phyloP scores from a whole-genome alignment of 1,140 invertebrate genomes.

The Pogonus chalceus region DNA sequence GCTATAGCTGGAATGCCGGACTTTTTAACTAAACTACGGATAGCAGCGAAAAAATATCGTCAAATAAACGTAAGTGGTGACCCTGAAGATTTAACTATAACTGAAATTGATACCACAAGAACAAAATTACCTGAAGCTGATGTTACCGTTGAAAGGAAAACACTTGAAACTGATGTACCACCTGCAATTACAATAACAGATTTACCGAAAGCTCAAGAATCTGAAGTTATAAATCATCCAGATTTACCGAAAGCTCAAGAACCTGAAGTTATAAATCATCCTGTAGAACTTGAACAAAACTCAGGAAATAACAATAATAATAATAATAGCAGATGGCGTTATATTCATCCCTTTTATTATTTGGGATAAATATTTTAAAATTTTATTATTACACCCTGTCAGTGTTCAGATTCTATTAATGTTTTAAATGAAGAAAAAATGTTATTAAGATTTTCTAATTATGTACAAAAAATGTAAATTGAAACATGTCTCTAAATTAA shows the following conservation, averaged over 20 bases:
- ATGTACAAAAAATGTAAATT: neutral
- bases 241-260: too few relatives aligned
- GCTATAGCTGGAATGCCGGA: slow-evolving; percentile 40
- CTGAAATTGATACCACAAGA: too few relatives aligned
- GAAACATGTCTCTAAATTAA: neutral
- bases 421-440: neutral
- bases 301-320: too few relatives aligned
- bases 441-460: neutral
- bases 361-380: neutral
- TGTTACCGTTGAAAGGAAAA: too few relatives aligned
- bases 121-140: too few relatives aligned
- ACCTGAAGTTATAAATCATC: too few relatives aligned
- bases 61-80: neutral
- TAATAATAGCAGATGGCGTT: neutral
- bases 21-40: slow-evolving; percentile 30
- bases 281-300: too few relatives aligned
- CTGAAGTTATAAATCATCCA: too few relatives aligned
- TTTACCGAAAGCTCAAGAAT: too few relatives aligned
- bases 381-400: neutral
- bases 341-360: neutral
- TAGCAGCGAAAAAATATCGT: neutral
- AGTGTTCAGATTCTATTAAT: neutral
- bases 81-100: neutral
- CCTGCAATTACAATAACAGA: too few relatives aligned
- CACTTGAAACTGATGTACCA: too few relatives aligned